Conservation (phyloP, 2,113 vertebrate species). For the Gymnogyps californianus region DNA sequence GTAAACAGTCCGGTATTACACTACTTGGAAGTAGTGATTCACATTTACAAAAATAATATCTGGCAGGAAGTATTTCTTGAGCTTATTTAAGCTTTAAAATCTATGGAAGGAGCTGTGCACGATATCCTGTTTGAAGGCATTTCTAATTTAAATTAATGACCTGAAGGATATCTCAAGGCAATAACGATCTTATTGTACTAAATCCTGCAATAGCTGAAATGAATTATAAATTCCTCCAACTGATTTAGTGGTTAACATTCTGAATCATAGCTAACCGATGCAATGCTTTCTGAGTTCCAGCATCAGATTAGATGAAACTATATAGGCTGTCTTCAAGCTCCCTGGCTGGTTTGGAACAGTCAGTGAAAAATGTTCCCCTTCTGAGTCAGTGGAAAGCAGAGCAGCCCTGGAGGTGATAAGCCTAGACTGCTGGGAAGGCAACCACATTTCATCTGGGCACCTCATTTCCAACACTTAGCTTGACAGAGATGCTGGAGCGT, state of each 20-base stretch:
- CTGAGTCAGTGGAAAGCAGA: neutral
- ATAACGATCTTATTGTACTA: conserved; percentile 34
- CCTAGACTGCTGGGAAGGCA: neutral
- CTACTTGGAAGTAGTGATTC: neutral
- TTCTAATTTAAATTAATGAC: conserved; percentile 60
- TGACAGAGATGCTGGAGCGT: neutral
- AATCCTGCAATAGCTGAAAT: conserved; percentile 36
- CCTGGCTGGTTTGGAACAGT: neutral
- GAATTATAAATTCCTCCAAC: conserved; percentile 43
- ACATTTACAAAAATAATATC: neutral
- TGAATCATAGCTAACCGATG: neutral
- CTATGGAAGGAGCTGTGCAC: neutral
- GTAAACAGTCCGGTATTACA: neutral
- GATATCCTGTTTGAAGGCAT: conserved; percentile 36
- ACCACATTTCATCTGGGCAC: neutral
- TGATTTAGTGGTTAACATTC: conserved; percentile 36
- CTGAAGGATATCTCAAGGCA: conserved; percentile 40
- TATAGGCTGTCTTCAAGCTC: neutral
- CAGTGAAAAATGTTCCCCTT: neutral
- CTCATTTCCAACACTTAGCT: neutral
- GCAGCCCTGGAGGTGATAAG: neutral
- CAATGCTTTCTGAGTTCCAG: neutral
- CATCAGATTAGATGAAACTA: conserved; percentile 26
- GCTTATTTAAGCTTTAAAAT: conserved; percentile 17
- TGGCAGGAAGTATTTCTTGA: conserved; percentile 24